Base-by-base conservation (phyloP, 2,113 vertebrate species). In the Apteryx mantelli region DNA sequence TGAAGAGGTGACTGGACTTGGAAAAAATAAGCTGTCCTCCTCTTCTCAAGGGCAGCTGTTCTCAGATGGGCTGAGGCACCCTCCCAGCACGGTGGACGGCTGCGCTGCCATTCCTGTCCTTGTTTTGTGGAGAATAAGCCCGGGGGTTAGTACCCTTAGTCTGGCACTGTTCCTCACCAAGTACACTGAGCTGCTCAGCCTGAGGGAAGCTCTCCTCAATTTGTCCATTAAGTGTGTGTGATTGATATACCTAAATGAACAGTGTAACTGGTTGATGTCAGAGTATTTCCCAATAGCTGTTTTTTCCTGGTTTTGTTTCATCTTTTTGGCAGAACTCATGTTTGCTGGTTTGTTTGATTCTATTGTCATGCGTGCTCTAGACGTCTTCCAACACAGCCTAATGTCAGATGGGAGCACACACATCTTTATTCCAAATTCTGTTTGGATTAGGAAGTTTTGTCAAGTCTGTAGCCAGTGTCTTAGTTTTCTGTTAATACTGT, bases 71-170 rank as follows among this genome's bases (percentile, higher is more conserved):
- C 44, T 0, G 1, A 50, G 64, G 46, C 30, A 16, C 18, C 3
- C 71, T 80, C 3, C 2, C 16, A 34, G 60, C 42, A 25, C 24
- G 44, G 53, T 2, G 1, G 18, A 60, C 38, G 32, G 9, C 40
- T 38, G 50, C 16, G 6, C 61, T 85, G 36, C 28, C 0, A 0
- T 13, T 55, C 7, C 3, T 40, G 34, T 90, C 52, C 36, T 15
- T 71, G 7, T 28, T 71, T 66, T 13, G 19, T 44, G 40, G 22
- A 20, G 68, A 55, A 20, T 30, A 63, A 79, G 34, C 30, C 26
- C 20, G 15, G 25, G 30, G 10, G 19, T 91, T 68, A 44, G 19
- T 40, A 14, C 52, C 3, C 1, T 79, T 60, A 34, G 7, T 65
- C 76, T 50, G 8, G 18, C 14, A 46, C 46, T 40, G 17, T 56